Evolutionary conservation across 30 jellyfish, hydroid and myxozoan genomes (phyloP), one percentile per base, ranked within the genome.

Genomic region (Calvadosia cruxmelitensis): DNA sequence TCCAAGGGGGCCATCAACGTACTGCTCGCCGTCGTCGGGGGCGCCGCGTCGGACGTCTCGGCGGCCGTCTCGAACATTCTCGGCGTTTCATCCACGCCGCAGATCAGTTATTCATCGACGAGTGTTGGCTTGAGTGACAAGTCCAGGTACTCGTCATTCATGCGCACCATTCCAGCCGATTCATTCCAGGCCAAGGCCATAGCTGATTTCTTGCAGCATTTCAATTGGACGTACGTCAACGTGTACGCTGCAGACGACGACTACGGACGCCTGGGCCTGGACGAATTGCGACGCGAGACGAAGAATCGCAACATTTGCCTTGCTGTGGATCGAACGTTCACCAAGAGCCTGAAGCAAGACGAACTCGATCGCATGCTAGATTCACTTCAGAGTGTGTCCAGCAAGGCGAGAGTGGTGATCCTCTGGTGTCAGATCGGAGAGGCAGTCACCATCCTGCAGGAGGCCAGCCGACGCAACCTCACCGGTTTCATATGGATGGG

Each of bases 401-500:
- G 71, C 28, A 50, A 70, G 42, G 81, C 95, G 1, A 77, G 52
- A 5, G 95, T 84, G 49, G 87, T 84, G 24, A 53, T 84, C 23
- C 63, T 84, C 52, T 77, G 92, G 95, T 77, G 93, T 72, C 89
- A 84, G 35, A 67, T 77, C 2, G 53, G 61, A 68, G 85, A 69
- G 34, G 95, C 95, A 2, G 52, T 51, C 36, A 52, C 42, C 1
- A 84, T 84, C 52, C 67, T 84, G 16, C 84, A 73, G 53, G 88
- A 69, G 34, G 83, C 93, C 10, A 49, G 82, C 73, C 57, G 32
- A 24, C 52, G 42, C 29, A 91, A 91, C 33, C 29, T 77, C 69
- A n/a, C 69, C 23, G 77, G 72, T 50, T 49, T 68, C n/a, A 77
- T 85, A 1, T 84, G 95, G 95, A 29, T 84, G 5, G 95, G 95